phyloP scores from a whole-genome alignment of 2,888 invertebrate genomes.

The Tipula helvola region DNA sequence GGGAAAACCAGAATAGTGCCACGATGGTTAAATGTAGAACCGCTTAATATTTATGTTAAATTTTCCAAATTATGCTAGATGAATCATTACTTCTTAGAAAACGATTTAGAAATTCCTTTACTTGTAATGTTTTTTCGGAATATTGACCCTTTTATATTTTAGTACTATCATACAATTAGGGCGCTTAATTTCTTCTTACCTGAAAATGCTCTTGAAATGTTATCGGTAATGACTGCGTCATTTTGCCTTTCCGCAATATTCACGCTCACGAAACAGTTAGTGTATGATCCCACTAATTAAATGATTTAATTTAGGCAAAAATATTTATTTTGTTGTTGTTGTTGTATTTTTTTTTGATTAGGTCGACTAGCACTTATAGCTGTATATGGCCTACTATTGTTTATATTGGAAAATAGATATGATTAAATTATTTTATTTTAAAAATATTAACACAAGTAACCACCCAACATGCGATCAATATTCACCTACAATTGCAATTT shows the following conservation, averaged over 20 bases:
- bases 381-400: too few relatives aligned
- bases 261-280: not conserved
- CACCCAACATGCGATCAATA: slow-evolving; percentile 8
- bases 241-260: slow-evolving; percentile 23
- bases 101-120: not conserved
- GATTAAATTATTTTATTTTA: too few relatives aligned
- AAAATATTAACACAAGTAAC: not conserved
- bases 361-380: too few relatives aligned
- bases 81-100: not conserved
- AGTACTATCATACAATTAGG: not conserved
- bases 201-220: slow-evolving; percentile 98
- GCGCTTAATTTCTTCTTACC: slow-evolving; percentile 45
- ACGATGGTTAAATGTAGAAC: too few relatives aligned
- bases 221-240: slow-evolving; percentile 83
- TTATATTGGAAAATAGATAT: too few relatives aligned
- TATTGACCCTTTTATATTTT: not conserved
- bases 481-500: not conserved
- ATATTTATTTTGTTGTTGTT: too few relatives aligned
- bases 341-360: too few relatives aligned
- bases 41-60: not conserved
- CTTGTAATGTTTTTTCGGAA: not conserved
- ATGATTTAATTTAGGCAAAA: not conserved
- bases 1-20: too few relatives aligned
- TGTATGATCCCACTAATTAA: not conserved
- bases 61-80: not conserved